Evolutionary conservation across 2,113 vertebrate genomes (phyloP).

Genomic region (Sphyrna mokarran): DNA sequence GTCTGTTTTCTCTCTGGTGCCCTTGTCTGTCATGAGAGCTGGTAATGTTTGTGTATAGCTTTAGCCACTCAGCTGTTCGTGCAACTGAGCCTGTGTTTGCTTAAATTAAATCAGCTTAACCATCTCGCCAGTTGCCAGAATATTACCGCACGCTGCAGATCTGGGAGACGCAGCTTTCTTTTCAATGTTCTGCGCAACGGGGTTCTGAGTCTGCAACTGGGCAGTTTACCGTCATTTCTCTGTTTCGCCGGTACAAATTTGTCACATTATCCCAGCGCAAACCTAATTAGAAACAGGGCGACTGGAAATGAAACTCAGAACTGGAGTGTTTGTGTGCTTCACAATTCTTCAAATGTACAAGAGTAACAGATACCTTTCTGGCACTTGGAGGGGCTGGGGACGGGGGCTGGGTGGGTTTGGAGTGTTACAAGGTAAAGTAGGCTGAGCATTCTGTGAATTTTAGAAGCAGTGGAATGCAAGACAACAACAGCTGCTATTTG

Average conservation of each 20-base stretch:
- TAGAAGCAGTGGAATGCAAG: not conserved
- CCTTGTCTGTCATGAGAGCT: not conserved
- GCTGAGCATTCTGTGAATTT: not conserved
- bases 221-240: not conserved
- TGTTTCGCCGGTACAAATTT: not conserved
- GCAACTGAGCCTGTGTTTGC: slow-evolving; percentile 15
- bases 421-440: not conserved
- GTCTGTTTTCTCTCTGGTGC: not conserved
- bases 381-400: not conserved
- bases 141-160: not conserved
- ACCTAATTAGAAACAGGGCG: not conserved
- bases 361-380: not conserved
- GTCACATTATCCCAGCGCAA: not conserved
- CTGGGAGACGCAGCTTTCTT: no score
- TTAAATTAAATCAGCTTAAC: slow-evolving; percentile 16
- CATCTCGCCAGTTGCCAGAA: not conserved
- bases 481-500: not conserved
- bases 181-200: not conserved
- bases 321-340: not conserved
- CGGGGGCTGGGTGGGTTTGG: not conserved
- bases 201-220: no score
- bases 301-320: not conserved
- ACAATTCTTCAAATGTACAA: not conserved
- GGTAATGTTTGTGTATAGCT: not conserved
- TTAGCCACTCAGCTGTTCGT: slow-evolving; percentile 8